Conservation (phyloP, 2,888 invertebrate species). For the Eristalinus sepulchralis region DNA sequence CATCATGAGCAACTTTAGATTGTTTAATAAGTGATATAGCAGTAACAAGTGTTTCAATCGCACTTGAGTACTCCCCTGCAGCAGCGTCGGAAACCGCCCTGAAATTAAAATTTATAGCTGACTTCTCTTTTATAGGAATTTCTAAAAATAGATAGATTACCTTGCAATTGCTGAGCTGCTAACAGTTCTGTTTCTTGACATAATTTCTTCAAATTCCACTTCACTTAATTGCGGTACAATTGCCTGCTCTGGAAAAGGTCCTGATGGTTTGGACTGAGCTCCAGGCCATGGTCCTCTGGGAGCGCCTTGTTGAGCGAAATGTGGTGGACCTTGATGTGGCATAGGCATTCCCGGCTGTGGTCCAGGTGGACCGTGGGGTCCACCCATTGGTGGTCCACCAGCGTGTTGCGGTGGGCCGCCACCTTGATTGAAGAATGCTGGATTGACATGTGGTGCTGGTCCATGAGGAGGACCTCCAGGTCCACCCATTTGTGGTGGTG, state of each 20-base stretch:
- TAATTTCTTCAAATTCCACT: constrained; percentile 98
- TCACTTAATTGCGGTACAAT: constrained; percentile 89
- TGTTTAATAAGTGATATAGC: constrained; percentile 99
- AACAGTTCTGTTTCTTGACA: constrained; percentile 98
- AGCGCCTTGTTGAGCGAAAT: constrained; percentile 86
- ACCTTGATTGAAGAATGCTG: constrained; percentile 95
- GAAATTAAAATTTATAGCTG: not conserved
- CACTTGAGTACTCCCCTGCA: constrained; percentile 98
- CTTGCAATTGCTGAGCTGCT: constrained; percentile 97
- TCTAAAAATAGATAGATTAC: constrained; percentile 66
- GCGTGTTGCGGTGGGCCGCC: constrained; percentile 80
- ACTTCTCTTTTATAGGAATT: not conserved
- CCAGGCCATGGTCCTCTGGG: constrained; percentile 87
- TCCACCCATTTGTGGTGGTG: constrained; percentile 81
- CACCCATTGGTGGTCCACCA: constrained; percentile 83
- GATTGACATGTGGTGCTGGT: constrained; percentile 97
- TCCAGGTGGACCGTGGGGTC: constrained; percentile 82
- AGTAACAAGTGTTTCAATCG: constrained; percentile 98
- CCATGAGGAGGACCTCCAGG: constrained; percentile 84
- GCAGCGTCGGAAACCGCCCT: constrained; percentile 98
- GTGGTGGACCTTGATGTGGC: constrained; percentile 85
- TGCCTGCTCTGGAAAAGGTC: constrained; percentile 78
- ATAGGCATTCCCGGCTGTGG: constrained; percentile 80
- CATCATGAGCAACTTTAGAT: constrained; percentile 92
- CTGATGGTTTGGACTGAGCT: constrained; percentile 79